phyloP scores from a whole-genome alignment of 2,797 vertebrate genomes.

The Parauchenoglanis ngamensis region DNA sequence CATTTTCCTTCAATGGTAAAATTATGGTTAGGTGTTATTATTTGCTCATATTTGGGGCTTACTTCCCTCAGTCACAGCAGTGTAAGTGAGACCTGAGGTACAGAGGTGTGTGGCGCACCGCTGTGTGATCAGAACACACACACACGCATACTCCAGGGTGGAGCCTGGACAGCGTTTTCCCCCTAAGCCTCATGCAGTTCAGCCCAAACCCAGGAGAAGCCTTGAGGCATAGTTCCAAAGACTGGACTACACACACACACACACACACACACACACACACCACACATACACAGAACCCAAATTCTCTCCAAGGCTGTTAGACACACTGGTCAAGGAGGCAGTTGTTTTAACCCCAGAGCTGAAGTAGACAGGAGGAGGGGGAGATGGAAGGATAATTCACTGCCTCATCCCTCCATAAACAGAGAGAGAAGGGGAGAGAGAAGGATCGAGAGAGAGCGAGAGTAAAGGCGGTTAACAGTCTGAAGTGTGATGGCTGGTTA shows the following conservation, averaged over 20 bases:
- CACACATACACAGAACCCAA: constrained; percentile 15
- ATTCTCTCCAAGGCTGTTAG: constrained; percentile 29
- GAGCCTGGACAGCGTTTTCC: constrained; percentile 23
- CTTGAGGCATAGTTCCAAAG: constrained; percentile 37
- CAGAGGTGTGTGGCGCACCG: constrained; percentile 67
- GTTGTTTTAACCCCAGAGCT: constrained; percentile 68
- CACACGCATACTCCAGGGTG: constrained; percentile 25
- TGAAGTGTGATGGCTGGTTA: constrained; percentile 69
- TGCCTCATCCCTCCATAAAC: constrained; percentile 68
- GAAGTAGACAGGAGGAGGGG: constrained; percentile 53
- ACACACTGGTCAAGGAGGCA: constrained; percentile 63
- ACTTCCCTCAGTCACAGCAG: constrained; percentile 28
- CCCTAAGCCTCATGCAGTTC: constrained; percentile 13
- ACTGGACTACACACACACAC: constrained; percentile 23
- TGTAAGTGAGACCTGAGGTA: constrained; percentile 39
- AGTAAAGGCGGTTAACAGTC: constrained; percentile 70
- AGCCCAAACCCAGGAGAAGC: constrained; percentile 39
- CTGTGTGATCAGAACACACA: constrained; percentile 35
- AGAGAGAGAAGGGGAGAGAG: constrained; percentile 55
- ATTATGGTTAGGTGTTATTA: constrained; percentile 37
- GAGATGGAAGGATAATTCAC: constrained; percentile 61
- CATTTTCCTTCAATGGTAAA: constrained; percentile 32
- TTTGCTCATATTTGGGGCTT: constrained; percentile 42
- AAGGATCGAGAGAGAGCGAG: constrained; percentile 55
- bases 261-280: not conserved